Evolutionary conservation across 2,888 invertebrate species (phyloP), one percentile per base, ranked within the genome.

Genomic region (Hirtodrosophila alboralis): DNA sequence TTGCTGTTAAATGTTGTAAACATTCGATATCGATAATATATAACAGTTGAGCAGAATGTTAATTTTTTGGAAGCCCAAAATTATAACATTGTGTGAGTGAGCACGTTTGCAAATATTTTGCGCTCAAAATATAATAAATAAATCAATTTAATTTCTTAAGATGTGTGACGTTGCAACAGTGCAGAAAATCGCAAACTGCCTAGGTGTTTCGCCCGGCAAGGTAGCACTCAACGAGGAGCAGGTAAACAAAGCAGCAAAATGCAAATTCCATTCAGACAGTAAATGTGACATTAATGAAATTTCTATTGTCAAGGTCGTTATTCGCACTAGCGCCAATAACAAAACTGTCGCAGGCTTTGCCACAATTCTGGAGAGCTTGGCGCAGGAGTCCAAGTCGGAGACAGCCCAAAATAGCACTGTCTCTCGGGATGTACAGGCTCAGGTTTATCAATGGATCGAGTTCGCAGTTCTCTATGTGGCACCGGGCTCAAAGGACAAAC

Each of bases 391-490:
- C 36, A 78, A 88, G 12, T 73, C 83, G 4, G 90, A 90, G 12
- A 84, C 86, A 3, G 90, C 87, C 0, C 61, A 67, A 14, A 88
- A 89, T 57, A 88, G 89, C 40, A 66, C 10, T 26, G 65, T 65
- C 1, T 76, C 88, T 8, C 87, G 91, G 70, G 92, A 89, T 53
- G 88, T 90, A 33, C 91, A 92, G 61, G 91, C 91, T 58, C 89
- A 91, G 16, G 90, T 92, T 16, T 92, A 93, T 59, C 95, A 95
- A 74, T 95, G 94, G 95, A 88, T 95, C 26, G 95, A 95, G 84
- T 93, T 93, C 83, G 91, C 93, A 3, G 91, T 93, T 1, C 67
- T 90, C 1, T 89, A 89, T 61, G 89, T 89, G 10, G 81, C 84
- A 1, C 89, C 89, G 0, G 90, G 90, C 1, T 87, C 87, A 0